phyloP scores from a whole-genome alignment of 2,113 vertebrate species.

The Anas platyrhynchos region DNA sequence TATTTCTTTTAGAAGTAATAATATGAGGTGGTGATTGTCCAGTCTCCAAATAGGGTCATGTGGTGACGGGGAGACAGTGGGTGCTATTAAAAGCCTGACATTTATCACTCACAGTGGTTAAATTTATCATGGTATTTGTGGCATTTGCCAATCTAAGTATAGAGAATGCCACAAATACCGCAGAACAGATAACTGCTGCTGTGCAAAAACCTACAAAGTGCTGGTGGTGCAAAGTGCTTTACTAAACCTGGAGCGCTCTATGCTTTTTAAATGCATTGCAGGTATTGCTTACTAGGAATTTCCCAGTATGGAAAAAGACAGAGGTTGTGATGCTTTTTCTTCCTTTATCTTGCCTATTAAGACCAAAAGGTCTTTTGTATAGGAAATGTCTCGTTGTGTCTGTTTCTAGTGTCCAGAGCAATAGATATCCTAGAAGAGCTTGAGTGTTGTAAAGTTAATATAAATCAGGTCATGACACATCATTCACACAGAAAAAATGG shows the following conservation, averaged over 20 bases:
- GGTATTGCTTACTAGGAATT: background rate
- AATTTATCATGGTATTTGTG: slow-evolving; percentile 63
- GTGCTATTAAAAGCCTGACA: slow-evolving; percentile 69
- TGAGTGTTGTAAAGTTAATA: background rate
- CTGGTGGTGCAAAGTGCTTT: background rate
- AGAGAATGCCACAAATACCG: slow-evolving; percentile 61
- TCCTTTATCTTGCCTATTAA: background rate
- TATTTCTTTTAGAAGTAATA: background rate
- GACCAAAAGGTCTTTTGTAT: background rate
- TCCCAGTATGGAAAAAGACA: background rate
- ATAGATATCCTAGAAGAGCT: background rate
- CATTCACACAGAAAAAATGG: background rate
- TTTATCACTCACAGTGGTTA: slow-evolving; percentile 64
- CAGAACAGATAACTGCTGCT: slow-evolving; percentile 54
- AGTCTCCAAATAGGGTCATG: slow-evolving; percentile 52
- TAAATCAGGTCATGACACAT: background rate
- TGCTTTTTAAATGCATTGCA: background rate
- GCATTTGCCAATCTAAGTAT: slow-evolving; percentile 64
- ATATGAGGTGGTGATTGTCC: background rate
- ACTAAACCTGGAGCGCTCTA: fast-evolving
- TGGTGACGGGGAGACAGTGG: slow-evolving; percentile 8
- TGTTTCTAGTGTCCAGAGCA: background rate
- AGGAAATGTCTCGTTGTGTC: background rate
- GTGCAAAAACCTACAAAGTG: background rate
- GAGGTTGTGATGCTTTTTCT: fast-evolving